phyloP scores from a whole-genome alignment of 2,797 vertebrate species.

The Microhierax caerulescens region DNA sequence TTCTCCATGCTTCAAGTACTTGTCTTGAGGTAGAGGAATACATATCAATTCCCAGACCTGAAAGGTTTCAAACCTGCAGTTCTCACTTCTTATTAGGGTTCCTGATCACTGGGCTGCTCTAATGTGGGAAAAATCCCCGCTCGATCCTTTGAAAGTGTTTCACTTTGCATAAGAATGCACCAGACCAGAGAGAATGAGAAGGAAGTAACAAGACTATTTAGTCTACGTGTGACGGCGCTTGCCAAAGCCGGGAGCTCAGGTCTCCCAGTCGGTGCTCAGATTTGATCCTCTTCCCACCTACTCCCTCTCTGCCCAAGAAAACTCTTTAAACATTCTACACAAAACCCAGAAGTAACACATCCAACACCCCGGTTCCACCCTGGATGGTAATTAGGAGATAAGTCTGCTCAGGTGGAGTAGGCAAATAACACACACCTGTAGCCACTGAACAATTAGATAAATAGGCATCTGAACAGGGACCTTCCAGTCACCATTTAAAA shows the following conservation, averaged over 20 bases:
- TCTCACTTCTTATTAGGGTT: background rate
- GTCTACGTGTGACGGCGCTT: background rate
- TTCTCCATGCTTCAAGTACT: background rate
- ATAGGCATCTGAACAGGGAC: background rate
- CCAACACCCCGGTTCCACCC: background rate
- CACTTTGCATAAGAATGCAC: background rate
- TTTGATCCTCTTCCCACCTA: background rate
- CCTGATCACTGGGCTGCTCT: background rate
- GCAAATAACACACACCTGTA: background rate
- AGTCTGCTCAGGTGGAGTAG: background rate
- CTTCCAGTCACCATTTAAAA: background rate
- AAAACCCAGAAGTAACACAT: background rate
- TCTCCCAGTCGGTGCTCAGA: background rate
- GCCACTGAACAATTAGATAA: background rate
- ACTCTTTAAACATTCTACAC: background rate
- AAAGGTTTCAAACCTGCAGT: background rate
- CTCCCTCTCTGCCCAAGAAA: background rate
- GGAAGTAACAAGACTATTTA: background rate
- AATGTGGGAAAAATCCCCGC: background rate
- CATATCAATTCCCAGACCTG: background rate
- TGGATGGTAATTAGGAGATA: background rate
- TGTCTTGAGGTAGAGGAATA: background rate
- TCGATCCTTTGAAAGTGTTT: background rate
- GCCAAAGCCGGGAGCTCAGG: background rate
- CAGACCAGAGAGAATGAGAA: background rate